Evolutionary conservation across 2,113 vertebrate species (phyloP), one percentile per base, ranked within the genome.

Genomic region (Psettodes erumei): DNA sequence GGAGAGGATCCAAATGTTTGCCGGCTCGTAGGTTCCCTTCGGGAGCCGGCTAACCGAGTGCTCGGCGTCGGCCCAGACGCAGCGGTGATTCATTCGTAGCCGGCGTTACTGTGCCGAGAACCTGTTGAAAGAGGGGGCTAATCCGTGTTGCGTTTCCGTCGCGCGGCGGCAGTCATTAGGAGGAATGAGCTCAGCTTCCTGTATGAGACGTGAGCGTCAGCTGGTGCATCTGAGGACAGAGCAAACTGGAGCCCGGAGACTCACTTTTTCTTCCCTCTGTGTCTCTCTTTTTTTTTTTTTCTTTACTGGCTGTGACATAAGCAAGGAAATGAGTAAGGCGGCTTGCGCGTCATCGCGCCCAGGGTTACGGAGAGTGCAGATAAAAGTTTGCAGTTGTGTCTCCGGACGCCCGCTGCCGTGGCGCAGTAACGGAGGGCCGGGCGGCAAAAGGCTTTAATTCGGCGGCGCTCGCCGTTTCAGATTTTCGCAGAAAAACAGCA

Each of bases 261-360:
- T 67, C 27, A 9, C 16, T 59, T 12, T 18, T n/a, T 40, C 12
- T 69, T 42, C 48, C 42, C 67, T n/a, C n/a, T n/a, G n/a, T n/a
- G n/a, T n/a, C n/a, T n/a, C n/a, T n/a, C n/a, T 70, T 48, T 30
- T 40, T 23, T 6, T 59, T 50, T 21, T 38, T 27, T 70, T 65
- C 50, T 42, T 62, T 42, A 71, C 64, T 7, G 16, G 38, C 60
- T 76, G 42, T 85, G 84, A 83, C 81, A 75, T 76, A 51, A 81
- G 74, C 79, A 70, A 83, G 82, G 71, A 89, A 86, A 69, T 88
- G 62, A 86, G 66, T 83, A 84, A 82, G 51, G 30, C 61, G 61
- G 21, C 66, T 60, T 16, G 8, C 67, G 23, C 60, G 47, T 82
- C 78, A 71, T 53, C 42, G 40, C 66, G 50, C 68, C 71, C 38